These are phyloP conservation scores for Rhagoletis zephyria DNA, from an alignment of 1,140 invertebrate species.

Conservation along the genomic window DNA sequence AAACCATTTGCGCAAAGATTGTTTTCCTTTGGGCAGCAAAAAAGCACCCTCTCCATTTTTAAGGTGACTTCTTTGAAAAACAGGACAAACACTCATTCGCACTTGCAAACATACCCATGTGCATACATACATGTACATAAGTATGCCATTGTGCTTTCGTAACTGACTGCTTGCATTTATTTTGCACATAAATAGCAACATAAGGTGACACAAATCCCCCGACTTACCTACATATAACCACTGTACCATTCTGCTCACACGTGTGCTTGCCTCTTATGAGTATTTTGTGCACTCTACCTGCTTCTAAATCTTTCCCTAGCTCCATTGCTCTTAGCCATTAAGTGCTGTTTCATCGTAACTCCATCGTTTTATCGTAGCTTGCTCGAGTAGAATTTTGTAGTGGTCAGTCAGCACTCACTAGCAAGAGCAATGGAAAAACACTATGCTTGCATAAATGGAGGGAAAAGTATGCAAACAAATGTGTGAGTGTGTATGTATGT, in stretches of 20 bases:
- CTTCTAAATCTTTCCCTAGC: not conserved
- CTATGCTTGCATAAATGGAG: not conserved
- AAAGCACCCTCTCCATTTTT: not conserved
- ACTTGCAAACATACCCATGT: not conserved
- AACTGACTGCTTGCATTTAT: not conserved
- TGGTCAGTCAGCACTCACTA: slow-evolving; percentile 17
- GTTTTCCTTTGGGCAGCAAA: not conserved
- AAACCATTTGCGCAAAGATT: slow-evolving; percentile 7
- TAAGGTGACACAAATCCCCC: slow-evolving; percentile 6
- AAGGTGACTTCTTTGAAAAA: not conserved
- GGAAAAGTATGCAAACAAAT: slow-evolving; percentile 1
- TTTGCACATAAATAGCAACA: not conserved
- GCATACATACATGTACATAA: too few relatives aligned
- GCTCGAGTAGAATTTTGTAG: not conserved
- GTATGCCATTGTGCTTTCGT: not conserved
- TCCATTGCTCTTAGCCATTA: slow-evolving; percentile 28
- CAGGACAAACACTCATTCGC: not conserved
- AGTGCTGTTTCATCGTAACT: not conserved
- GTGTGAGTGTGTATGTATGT: not conserved
- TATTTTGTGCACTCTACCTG: not conserved
- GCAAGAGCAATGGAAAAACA: not conserved
- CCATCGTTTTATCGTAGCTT: not conserved
- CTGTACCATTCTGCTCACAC: not conserved
- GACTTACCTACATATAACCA: not conserved
- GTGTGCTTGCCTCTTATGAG: too few relatives aligned